Percentiles rank a stretch among this genome's conserved stretches.
These are phyloP conservation scores for Panopea generosa DNA, from an alignment of 2,888 invertebrate genomes.

Conservation along the genomic window DNA sequence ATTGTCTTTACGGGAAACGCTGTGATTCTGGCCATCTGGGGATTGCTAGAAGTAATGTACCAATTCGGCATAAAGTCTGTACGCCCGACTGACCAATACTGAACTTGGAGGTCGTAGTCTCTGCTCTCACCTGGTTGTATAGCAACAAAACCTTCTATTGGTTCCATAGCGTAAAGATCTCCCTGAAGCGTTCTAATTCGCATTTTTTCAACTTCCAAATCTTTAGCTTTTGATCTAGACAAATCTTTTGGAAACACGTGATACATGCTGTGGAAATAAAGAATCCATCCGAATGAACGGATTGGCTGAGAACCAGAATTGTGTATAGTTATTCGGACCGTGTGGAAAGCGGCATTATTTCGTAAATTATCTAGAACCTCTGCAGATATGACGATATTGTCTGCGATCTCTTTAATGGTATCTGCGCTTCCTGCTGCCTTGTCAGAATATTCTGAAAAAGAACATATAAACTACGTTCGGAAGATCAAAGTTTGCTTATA, in stretches of 20 bases:
- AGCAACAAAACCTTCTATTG: conserved; percentile 53
- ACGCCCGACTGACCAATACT: conserved; percentile 67
- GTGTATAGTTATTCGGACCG: conserved; percentile 36
- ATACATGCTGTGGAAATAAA: conserved; percentile 76
- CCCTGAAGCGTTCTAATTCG: conserved; percentile 65
- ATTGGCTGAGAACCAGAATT: conserved; percentile 50
- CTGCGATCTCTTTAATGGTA: conserved; percentile 44
- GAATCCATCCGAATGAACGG: conserved; percentile 60
- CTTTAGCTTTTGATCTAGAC: conserved; percentile 41
- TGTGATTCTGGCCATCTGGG: conserved; percentile 27
- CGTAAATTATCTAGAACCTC: conserved; percentile 59
- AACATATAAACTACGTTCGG: too few species aligned
- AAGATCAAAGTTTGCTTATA: too few species aligned
- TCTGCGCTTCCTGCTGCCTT: too few species aligned
- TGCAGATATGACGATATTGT: conserved; percentile 34
- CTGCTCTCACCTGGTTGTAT: conserved; percentile 42
- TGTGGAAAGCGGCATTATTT: conserved; percentile 31
- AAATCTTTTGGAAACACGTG: conserved; percentile 69
- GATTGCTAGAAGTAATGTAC: conserved; percentile 44
- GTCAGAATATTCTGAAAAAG: too few species aligned
- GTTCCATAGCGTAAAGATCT: conserved; percentile 63
- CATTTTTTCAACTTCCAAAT: conserved; percentile 54
- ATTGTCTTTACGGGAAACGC: conserved; percentile 46
- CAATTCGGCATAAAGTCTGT: conserved; percentile 75
- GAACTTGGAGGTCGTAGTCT: conserved; percentile 45